Evolutionary conservation across 2,797 vertebrate species (phyloP), one percentile per base, ranked within the genome.

Genomic region (Podarcis lilfordi): DNA sequence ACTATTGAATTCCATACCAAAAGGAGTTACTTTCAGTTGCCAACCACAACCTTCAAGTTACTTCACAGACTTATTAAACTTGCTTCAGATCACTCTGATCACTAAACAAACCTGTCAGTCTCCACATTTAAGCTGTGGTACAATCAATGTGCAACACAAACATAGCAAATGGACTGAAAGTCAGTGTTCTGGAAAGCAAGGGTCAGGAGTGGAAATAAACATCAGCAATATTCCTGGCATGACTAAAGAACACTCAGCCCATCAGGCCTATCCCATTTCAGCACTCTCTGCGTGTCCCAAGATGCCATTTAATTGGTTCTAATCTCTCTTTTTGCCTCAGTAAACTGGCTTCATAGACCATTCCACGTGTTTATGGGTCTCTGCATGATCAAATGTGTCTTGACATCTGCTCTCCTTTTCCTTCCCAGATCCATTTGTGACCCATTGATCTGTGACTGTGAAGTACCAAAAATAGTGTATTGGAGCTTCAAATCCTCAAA

Each of bases 311-410:
- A 92, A 94, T 92, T 90, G 29, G 89, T 94, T 37, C 45, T 83
- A 80, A 85, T 89, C 0, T 25, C 2, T 72, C 21, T 3, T 81
- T 94, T 87, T 88, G 59, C 83, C 37, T 89, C 35, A 75, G 88
- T 0, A 25, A 1, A 84, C 81, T 35, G 77, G 6, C 7, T 93
- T 91, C 45, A 82, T 55, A 78, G 25, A 45, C 74, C 88, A 72
- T 89, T 92, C 85, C 64, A 77, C 3, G 1, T 87, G 29, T 93
- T 95, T 94, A 93, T 13, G 23, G 80, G 66, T 92, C 79, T 95
- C 88, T 88, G 68, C 55, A 81, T 19, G n/a, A 89, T 55, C 32
- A 87, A 93, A 90, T 74, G 0, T 86, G 91, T 92, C 82, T 90
- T 92, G 85, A 93, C 80, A 91, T 90, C 80, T 93, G 76, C 55